Percentiles rank a stretch among this genome's conserved stretches.
phyloP scores from a whole-genome alignment of 1,140 invertebrate species.

The Heliconius hewitsoni region DNA sequence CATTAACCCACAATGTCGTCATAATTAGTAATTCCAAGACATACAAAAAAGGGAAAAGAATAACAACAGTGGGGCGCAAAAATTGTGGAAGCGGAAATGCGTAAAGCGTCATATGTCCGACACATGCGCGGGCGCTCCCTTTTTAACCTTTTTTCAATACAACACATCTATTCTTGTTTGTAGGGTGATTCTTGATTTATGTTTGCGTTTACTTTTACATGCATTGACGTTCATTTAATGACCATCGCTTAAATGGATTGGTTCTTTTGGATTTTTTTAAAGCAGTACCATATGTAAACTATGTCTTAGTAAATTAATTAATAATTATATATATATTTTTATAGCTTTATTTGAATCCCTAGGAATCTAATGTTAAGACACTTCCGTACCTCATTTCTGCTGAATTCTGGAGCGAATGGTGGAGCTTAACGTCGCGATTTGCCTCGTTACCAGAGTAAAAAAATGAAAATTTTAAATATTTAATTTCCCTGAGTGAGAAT shows the following conservation, averaged over 20 bases:
- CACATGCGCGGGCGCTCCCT: slow-evolving; percentile 73
- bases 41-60: neutral
- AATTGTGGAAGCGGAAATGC: slow-evolving; percentile 69
- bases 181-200: slow-evolving; percentile 69
- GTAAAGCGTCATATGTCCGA: slow-evolving; percentile 58
- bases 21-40: neutral
- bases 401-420: too few relatives aligned
- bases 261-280: neutral
- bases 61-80: slow-evolving; percentile 58
- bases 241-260: slow-evolving; percentile 1
- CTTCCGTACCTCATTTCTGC: too few relatives aligned
- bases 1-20: too few relatives aligned
- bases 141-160: slow-evolving; percentile 69
- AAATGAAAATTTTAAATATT: too few relatives aligned
- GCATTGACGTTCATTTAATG: neutral
- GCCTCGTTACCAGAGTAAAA: too few relatives aligned
- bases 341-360: too few relatives aligned
- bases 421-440: too few relatives aligned
- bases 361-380: too few relatives aligned
- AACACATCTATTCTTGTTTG: slow-evolving; percentile 59
- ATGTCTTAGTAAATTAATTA: neutral
- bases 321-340: too few relatives aligned
- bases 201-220: slow-evolving; percentile 39
- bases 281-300: neutral
- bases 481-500: too few relatives aligned